Base-by-base conservation (phyloP, 2,888 invertebrate genomes). In the Quadroppia sp. region DNA sequence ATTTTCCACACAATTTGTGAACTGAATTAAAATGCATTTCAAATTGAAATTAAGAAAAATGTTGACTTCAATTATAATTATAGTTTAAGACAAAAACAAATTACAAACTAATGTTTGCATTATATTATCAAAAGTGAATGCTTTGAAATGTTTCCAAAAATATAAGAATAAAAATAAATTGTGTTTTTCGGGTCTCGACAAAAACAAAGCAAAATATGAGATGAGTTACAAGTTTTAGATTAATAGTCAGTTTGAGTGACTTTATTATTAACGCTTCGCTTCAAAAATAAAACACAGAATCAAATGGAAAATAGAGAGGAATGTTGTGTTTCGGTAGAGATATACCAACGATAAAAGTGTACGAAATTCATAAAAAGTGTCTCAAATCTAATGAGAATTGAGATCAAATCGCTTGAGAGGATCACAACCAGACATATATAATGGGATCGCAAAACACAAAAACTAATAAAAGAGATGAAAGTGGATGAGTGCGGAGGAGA, bases 321-420 rank as follows among this genome's bases (percentile, higher is more conserved):
- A n/a, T 7, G 17, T 7, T 15, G 15, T 17, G 17, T n/a, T 48
- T 15, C 25, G 2, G 20, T 20, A 53, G 23, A 45, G 53, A 53
- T 53, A 20, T 53, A n/a, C n/a, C 11, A 61, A n/a, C 61, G 61
- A 61, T 61, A 61, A 20, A 87, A n/a, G n/a, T 94, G 74, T 89
- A 90, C 36, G 86, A 87, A 75, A 87, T 88, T 79, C 88, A 92
- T 80, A 87, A 86, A 0, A 91, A 92, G 82, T 91, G 93, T 0
- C 90, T 93, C 20, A 93, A 93, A 80, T 90, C 94, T 0, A 91
- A 93, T 61, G 89, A 89, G 0, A 96, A 96, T 83, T 95, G 96
- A 15, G 91, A 93, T 3, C 92, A 92, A 81, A 92, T 96, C 78
- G 89, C 96, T 76, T 96, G 96, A 96, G 91, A 94, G 20, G 15